Conservation (phyloP, 2,113 vertebrate species). For the Romanogobio albipinnatus region DNA sequence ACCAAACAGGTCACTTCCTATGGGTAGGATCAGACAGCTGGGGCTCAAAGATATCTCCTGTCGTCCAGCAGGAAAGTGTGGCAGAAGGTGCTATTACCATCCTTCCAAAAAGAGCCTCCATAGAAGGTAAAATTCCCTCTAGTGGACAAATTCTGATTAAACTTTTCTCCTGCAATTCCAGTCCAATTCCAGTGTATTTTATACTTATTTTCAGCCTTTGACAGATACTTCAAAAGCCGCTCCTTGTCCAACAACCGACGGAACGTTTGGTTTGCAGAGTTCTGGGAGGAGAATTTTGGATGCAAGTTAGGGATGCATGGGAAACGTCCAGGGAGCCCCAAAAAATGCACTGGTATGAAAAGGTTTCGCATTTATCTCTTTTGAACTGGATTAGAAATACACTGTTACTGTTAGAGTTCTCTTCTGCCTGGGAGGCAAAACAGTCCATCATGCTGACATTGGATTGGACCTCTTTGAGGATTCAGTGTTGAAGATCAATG, state of each 20-base stretch:
- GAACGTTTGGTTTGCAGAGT: slow-evolving; percentile 94
- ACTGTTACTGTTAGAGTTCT: slow-evolving; percentile 5
- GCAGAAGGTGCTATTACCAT: slow-evolving; percentile 94
- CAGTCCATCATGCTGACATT: slow-evolving; percentile 25
- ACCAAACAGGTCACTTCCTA: slow-evolving; percentile 94
- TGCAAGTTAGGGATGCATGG: slow-evolving; percentile 93
- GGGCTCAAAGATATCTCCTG: slow-evolving; percentile 94
- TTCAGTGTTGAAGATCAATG: slow-evolving; percentile 18
- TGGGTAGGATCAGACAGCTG: slow-evolving; percentile 99
- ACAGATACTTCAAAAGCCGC: slow-evolving; percentile 89
- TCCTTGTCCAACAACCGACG: slow-evolving; percentile 89
- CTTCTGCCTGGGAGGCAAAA: slow-evolving; percentile 10
- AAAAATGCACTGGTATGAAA: slow-evolving; percentile 88
- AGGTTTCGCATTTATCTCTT: slow-evolving; percentile 11
- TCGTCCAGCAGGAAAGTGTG: slow-evolving; percentile 89
- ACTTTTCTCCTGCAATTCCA: slow-evolving; percentile 4
- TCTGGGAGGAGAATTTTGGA: slow-evolving; percentile 97
- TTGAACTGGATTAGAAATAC: not conserved
- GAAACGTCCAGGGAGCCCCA: slow-evolving; percentile 87
- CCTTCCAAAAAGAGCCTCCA: slow-evolving; percentile 93
- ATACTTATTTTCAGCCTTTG: slow-evolving; percentile 76
- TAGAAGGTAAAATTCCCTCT: slow-evolving; percentile 83
- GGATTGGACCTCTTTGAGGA: slow-evolving; percentile 35
- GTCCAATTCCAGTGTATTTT: not conserved
- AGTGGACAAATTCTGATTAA: not conserved